These are phyloP conservation scores for Enteromius treurensis DNA, from an alignment of 2,797 vertebrate species.

Conservation along the genomic window DNA sequence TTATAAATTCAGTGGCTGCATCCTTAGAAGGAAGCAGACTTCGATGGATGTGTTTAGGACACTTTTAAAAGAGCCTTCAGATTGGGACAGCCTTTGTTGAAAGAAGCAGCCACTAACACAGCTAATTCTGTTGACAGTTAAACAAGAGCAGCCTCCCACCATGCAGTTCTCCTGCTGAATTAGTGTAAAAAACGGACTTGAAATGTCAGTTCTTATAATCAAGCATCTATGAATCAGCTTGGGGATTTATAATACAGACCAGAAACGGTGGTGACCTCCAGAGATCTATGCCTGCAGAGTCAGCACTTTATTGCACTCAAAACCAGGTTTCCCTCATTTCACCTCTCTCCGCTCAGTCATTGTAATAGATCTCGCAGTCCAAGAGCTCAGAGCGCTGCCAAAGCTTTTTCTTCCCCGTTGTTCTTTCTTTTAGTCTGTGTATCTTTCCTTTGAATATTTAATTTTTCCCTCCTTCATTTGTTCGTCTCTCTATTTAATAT, in stretches of 20 bases:
- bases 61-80: background rate
- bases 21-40: no score
- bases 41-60: no score
- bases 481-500: background rate
- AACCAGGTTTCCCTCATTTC: constrained; percentile 71
- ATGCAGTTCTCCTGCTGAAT: background rate
- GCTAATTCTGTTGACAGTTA: background rate
- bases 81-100: background rate
- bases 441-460: background rate
- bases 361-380: background rate
- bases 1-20: no score
- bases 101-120: background rate
- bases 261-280: constrained; percentile 73
- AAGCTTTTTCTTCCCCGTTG: background rate
- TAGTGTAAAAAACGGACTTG: background rate
- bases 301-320: constrained; percentile 70
- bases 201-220: constrained; percentile 3
- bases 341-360: constrained; percentile 52
- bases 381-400: background rate
- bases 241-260: constrained; percentile 75
- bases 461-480: background rate
- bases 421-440: background rate
- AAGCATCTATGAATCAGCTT: constrained; percentile 62
- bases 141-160: background rate
- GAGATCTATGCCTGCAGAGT: constrained; percentile 66